phyloP scores from a whole-genome alignment of 2,888 invertebrate genomes.

The Cybosia mesomella region DNA sequence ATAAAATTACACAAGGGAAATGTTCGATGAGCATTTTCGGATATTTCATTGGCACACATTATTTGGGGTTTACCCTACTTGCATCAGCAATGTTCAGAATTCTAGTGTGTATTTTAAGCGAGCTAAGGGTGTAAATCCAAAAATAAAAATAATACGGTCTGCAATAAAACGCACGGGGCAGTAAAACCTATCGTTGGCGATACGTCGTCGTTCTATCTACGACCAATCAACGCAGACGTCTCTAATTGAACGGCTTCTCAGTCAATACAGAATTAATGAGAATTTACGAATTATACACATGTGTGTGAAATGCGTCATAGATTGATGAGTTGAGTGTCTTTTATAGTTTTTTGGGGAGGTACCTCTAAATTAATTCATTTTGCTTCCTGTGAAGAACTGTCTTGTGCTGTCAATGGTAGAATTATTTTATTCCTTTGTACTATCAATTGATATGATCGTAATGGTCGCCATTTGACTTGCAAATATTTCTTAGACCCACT shows the following conservation, averaged over 20 bases:
- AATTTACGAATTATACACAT: conserved; percentile 48
- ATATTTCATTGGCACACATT: not conserved
- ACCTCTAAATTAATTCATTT: not conserved
- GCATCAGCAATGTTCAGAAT: not conserved
- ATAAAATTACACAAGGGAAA: not conserved
- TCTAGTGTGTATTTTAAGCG: conserved; percentile 7
- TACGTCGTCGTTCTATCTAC: conserved; percentile 65
- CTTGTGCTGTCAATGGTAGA: too few relatives aligned
- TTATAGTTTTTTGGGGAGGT: not conserved
- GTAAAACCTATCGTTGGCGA: conserved; percentile 62
- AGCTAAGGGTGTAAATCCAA: conserved; percentile 43
- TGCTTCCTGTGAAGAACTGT: not conserved
- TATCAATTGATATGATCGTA: too few relatives aligned
- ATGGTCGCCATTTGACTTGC: too few relatives aligned
- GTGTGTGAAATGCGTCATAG: conserved; percentile 17
- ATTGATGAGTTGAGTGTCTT: not conserved
- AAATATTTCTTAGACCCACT: too few relatives aligned
- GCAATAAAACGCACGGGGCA: conserved; percentile 70
- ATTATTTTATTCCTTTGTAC: too few relatives aligned
- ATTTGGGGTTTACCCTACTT: not conserved
- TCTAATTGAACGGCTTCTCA: conserved; percentile 56
- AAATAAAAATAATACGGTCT: conserved; percentile 59
- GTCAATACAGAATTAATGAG: conserved; percentile 43
- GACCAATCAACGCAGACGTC: conserved; percentile 65
- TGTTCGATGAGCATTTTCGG: not conserved